A percentile compares a stretch with the other conserved stretches of the same genome.
phyloP scores from a whole-genome alignment of 2,113 vertebrate species.

The Balaenoptera acutorostrata region DNA sequence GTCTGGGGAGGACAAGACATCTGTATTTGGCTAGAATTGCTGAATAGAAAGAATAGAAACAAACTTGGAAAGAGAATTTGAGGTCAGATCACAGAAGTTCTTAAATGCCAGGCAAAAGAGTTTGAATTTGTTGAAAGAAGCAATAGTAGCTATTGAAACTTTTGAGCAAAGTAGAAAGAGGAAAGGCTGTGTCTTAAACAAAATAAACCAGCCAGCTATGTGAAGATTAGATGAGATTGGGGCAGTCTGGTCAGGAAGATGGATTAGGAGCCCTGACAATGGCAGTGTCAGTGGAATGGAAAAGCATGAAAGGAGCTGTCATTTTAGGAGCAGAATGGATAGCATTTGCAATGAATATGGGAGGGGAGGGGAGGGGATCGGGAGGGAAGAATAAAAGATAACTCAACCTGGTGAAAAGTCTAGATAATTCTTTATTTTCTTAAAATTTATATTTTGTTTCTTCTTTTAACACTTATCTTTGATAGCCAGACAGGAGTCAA shows the following conservation, averaged over 20 bases:
- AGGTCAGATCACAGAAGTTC: neutral
- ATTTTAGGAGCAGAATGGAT: neutral
- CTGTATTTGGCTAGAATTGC: neutral
- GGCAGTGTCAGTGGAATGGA: neutral
- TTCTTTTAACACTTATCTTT: constrained; percentile 51
- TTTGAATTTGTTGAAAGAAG: neutral
- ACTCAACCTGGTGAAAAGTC: neutral
- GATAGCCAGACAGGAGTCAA: constrained; percentile 45
- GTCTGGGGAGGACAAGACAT: neutral
- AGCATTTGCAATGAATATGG: neutral
- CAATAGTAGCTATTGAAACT: neutral
- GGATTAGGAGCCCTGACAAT: neutral
- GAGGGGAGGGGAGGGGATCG: neutral
- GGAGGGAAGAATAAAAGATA: neutral
- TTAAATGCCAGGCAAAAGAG: neutral
- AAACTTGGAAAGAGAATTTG: neutral
- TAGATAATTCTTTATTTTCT: constrained; percentile 42
- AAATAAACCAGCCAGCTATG: neutral
- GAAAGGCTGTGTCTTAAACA: neutral
- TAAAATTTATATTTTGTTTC: constrained; percentile 38
- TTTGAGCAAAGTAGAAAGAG: neutral
- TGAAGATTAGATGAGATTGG: neutral
- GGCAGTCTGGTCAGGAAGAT: neutral
- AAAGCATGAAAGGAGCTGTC: neutral
- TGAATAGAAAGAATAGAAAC: neutral